Evolutionary conservation across 2,113 vertebrate species (phyloP).

Genomic region (Scopus umbretta): DNA sequence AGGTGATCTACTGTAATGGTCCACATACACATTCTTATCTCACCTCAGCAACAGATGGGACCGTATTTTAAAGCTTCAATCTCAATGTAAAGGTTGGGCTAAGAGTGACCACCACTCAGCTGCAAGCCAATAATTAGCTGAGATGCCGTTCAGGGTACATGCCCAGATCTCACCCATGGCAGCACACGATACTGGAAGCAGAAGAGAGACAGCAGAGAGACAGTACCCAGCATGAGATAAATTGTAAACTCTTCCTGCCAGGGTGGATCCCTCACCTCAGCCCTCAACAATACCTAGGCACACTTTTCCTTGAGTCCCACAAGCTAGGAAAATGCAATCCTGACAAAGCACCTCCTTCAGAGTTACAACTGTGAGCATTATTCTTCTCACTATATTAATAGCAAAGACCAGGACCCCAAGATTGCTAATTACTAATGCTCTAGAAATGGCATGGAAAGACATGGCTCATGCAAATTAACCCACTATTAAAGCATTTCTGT

Average conservation of each 20-base stretch:
- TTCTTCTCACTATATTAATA: neutral
- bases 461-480: neutral
- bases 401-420: neutral
- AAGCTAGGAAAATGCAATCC: neutral
- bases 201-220: neutral
- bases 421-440: fast-evolving
- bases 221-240: neutral
- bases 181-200: neutral
- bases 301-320: neutral
- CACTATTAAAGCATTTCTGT: neutral
- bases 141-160: neutral
- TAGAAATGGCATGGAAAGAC: neutral
- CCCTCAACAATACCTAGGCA: neutral
- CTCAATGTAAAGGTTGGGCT: neutral
- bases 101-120: neutral
- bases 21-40: neutral
- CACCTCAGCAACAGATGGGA: neutral
- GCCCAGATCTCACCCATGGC: neutral
- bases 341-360: neutral
- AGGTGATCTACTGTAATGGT: neutral
- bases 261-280: neutral
- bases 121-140: neutral
- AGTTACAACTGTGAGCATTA: neutral
- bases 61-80: neutral
- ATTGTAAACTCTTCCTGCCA: neutral